Evolutionary conservation across 2,797 vertebrate genomes (phyloP).

Genomic region (Tokudaia tokunoshimensis): DNA sequence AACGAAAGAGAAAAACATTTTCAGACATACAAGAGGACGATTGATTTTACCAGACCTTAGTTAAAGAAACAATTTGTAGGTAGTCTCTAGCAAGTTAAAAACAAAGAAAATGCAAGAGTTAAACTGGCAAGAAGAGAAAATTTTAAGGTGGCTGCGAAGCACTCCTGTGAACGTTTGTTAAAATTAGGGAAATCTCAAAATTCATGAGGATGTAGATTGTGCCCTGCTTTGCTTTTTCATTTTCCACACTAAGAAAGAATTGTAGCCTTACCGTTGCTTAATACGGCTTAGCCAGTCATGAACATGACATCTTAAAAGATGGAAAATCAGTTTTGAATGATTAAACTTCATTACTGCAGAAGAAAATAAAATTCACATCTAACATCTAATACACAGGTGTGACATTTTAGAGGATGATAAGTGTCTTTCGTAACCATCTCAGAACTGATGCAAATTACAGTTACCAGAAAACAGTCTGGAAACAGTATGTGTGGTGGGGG

Average conservation of each 20-base stretch:
- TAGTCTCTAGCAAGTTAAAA: not conserved
- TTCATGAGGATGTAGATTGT: not conserved
- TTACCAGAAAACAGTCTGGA: not conserved
- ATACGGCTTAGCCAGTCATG: not conserved
- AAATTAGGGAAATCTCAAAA: not conserved
- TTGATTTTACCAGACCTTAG: not conserved
- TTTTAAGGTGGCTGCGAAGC: not conserved
- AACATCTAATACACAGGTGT: not conserved
- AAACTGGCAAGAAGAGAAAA: slow-evolving; percentile 15
- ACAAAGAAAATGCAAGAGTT: not conserved
- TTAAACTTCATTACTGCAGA: not conserved
- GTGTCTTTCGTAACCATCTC: not conserved
- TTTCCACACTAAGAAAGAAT: not conserved
- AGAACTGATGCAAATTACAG: too few species aligned
- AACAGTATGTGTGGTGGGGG: not conserved
- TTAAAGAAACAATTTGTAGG: slow-evolving; percentile 40
- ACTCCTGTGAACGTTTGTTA: not conserved
- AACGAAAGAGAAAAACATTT: slow-evolving; percentile 15
- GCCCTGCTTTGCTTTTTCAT: not conserved
- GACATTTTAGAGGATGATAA: not conserved
- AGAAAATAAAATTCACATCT: not conserved
- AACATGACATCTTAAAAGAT: not conserved
- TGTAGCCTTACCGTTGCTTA: not conserved
- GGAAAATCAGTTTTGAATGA: not conserved
- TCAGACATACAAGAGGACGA: slow-evolving; percentile 5